phyloP scores from a whole-genome alignment of 1,140 invertebrate genomes.

The Chymomyza costata region DNA sequence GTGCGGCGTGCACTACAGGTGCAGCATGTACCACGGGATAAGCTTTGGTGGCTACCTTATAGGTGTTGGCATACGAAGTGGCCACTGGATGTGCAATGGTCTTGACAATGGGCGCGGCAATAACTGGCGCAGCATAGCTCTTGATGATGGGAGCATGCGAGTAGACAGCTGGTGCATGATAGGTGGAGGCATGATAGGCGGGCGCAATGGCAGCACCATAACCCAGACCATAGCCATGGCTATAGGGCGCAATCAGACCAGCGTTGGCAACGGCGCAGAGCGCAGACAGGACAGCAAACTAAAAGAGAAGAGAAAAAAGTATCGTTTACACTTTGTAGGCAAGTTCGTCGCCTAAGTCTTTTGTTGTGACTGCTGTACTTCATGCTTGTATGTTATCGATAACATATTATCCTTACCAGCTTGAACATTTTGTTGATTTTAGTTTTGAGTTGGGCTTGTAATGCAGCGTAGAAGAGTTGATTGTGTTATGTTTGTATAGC shows the following conservation, averaged over 20 bases:
- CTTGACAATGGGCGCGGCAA: slow-evolving; percentile 65
- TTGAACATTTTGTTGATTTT: slow-evolving; percentile 69
- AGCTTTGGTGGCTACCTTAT: slow-evolving; percentile 76
- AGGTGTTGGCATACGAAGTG: slow-evolving; percentile 79
- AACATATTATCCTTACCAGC: slow-evolving; percentile 59
- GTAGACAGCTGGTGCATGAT: slow-evolving; percentile 50
- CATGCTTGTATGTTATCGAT: slow-evolving; percentile 14
- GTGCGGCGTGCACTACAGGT: slow-evolving; percentile 59
- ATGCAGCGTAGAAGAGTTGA: slow-evolving; percentile 49
- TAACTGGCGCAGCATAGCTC: slow-evolving; percentile 67
- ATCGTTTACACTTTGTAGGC: background rate
- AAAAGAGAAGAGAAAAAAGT: background rate
- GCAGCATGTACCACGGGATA: slow-evolving; percentile 68
- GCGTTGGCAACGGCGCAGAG: slow-evolving; percentile 69
- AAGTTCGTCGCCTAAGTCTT: slow-evolving; percentile 5
- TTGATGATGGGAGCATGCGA: slow-evolving; percentile 68
- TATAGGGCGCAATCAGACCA: slow-evolving; percentile 60
- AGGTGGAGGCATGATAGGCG: slow-evolving; percentile 49
- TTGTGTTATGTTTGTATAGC: slow-evolving; percentile 55
- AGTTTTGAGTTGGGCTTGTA: slow-evolving; percentile 40
- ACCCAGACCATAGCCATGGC: slow-evolving; percentile 51
- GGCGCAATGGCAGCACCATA: slow-evolving; percentile 37
- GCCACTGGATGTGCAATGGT: slow-evolving; percentile 73
- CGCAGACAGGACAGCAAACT: slow-evolving; percentile 64
- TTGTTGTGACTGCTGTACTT: background rate